Evolutionary conservation across 2,888 invertebrate species (phyloP).

Genomic region (Synanthedon tipuliformis): DNA sequence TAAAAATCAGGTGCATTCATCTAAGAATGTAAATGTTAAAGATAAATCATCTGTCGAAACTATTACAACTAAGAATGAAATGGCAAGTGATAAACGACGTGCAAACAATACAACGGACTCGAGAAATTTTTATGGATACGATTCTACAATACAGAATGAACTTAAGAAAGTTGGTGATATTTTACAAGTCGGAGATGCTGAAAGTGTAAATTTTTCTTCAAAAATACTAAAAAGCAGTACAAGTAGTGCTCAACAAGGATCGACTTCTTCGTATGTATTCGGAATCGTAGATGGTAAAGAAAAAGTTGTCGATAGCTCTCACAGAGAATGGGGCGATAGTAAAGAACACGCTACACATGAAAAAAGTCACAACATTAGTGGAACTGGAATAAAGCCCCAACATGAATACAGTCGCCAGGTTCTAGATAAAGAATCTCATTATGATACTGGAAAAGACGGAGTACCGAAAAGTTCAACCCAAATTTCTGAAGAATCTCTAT

Average conservation of each 20-base stretch:
- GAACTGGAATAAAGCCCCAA: constrained; percentile 68
- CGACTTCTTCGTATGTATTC: constrained; percentile 73
- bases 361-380: constrained; percentile 63
- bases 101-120: constrained; percentile 50
- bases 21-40: constrained; percentile 9
- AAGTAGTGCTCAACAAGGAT: constrained; percentile 71
- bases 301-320: constrained; percentile 67
- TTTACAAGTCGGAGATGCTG: constrained; percentile 42
- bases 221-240: constrained; percentile 69
- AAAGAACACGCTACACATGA: constrained; percentile 64
- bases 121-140: constrained; percentile 60
- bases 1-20: constrained; percentile 6
- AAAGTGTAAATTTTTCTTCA: constrained; percentile 53
- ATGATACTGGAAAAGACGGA: constrained; percentile 70
- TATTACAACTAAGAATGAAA: constrained; percentile 22
- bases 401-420: constrained; percentile 69
- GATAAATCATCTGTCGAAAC: constrained; percentile 23
- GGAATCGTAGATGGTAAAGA: constrained; percentile 75
- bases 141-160: constrained; percentile 54
- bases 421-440: constrained; percentile 66
- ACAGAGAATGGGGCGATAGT: constrained; percentile 70
- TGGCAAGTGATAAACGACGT: constrained; percentile 26
- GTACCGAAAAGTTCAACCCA: constrained; percentile 53
- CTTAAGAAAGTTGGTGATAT: constrained; percentile 55
- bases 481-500: constrained; percentile 49